These are phyloP conservation scores for Rhabdomys pumilio DNA, from an alignment of 2,797 vertebrate species.

Conservation along the genomic window DNA sequence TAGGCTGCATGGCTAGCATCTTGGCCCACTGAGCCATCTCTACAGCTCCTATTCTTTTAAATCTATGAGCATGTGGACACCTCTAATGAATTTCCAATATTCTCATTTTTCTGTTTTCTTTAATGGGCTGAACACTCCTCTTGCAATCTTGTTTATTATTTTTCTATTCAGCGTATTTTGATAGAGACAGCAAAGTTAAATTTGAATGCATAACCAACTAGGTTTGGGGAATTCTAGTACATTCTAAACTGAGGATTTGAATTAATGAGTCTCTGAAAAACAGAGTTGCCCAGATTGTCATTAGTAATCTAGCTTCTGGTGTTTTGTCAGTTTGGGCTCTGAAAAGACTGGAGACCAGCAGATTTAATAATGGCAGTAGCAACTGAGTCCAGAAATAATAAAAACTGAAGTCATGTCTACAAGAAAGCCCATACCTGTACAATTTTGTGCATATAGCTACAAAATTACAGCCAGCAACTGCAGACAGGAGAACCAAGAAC, in stretches of 20 bases:
- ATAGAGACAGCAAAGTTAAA: constrained; percentile 56
- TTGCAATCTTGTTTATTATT: constrained; percentile 25
- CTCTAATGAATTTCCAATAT: constrained; percentile 36
- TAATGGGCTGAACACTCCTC: background rate
- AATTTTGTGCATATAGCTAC: background rate
- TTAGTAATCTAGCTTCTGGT: constrained; percentile 37
- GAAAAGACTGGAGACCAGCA: constrained; percentile 50
- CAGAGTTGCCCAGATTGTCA: constrained; percentile 27
- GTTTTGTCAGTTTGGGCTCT: constrained; percentile 61
- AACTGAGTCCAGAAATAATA: constrained; percentile 60
- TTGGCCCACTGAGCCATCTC: background rate
- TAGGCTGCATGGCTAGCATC: background rate
- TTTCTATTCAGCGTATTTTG: constrained; percentile 61
- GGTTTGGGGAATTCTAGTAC: constrained; percentile 36
- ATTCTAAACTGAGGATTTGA: constrained; percentile 65
- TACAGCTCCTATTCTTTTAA: background rate
- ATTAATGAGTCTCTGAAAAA: constrained; percentile 60
- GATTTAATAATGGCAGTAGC: constrained; percentile 43
- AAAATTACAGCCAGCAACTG: constrained; percentile 30
- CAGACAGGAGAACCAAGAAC: background rate
- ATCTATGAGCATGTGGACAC: background rate
- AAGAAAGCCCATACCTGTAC: constrained; percentile 1
- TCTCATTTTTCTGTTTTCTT: constrained; percentile 52
- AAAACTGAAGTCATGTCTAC: constrained; percentile 45
- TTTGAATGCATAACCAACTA: background rate